These are phyloP conservation scores for Crematogaster levior DNA, from an alignment of 2,888 invertebrate species.

Conservation along the genomic window DNA sequence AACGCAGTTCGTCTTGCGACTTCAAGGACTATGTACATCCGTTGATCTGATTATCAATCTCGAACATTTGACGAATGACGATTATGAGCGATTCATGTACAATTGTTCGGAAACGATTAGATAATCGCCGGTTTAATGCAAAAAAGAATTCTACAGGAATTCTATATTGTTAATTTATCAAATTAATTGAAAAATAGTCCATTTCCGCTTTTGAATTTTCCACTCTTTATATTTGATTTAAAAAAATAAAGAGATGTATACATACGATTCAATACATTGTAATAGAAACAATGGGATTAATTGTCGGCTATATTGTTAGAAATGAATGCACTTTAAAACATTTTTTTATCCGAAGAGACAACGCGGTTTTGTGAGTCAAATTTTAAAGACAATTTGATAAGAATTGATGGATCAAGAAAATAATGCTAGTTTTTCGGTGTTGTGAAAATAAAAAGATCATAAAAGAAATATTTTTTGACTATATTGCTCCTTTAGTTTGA, in stretches of 20 bases:
- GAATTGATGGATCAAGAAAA: background rate
- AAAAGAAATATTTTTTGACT: too few species aligned
- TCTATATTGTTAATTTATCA: slow-evolving; percentile 20
- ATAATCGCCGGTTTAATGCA: slow-evolving; percentile 7
- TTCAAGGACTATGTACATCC: background rate
- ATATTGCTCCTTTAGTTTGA: background rate
- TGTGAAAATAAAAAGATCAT: background rate
- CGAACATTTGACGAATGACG: slow-evolving; percentile 15
- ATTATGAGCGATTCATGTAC: slow-evolving; percentile 29
- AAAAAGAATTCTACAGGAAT: background rate
- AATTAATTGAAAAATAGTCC: background rate
- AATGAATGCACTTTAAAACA: slow-evolving; percentile 14
- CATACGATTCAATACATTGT: background rate
- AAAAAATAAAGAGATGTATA: background rate
- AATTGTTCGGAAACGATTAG: slow-evolving; percentile 40
- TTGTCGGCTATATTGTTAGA: background rate
- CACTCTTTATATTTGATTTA: background rate
- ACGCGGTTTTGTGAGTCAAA: background rate
- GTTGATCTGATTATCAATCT: slow-evolving; percentile 29
- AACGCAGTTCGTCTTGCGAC: background rate
- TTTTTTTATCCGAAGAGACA: background rate
- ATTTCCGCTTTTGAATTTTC: background rate
- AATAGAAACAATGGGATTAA: slow-evolving; percentile 11
- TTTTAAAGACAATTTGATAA: background rate
- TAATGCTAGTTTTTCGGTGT: background rate